Percentiles rank a stretch among this genome's conserved stretches.
These are phyloP conservation scores for Pyrrhopygopsis socrates DNA, from an alignment of 2,888 invertebrate genomes.

Conservation along the genomic window DNA sequence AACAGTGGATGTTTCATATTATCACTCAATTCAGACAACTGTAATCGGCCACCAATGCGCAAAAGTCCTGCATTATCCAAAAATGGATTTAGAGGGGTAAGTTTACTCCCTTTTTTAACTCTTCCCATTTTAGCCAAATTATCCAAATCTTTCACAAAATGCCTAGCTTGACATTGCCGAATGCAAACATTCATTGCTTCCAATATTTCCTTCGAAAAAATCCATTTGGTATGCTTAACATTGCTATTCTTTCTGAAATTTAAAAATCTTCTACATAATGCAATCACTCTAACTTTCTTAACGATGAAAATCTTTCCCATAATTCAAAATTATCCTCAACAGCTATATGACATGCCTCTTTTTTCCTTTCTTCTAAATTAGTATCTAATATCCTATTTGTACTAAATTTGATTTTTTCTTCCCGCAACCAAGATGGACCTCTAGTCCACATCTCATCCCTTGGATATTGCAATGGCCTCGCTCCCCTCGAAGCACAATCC, in stretches of 20 bases:
- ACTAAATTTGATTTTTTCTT: slow-evolving; percentile 20
- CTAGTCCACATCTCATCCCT: slow-evolving; percentile 52
- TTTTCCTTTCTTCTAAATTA: slow-evolving; percentile 41
- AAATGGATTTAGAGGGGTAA: not conserved
- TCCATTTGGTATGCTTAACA: not conserved
- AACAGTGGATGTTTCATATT: slow-evolving; percentile 76
- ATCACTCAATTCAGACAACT: slow-evolving; percentile 50
- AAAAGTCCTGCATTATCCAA: not conserved
- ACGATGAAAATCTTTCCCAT: slow-evolving; percentile 59
- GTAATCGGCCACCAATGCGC: slow-evolving; percentile 41
- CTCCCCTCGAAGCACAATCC: slow-evolving; percentile 69
- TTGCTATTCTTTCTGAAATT: not conserved
- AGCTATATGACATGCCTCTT: not conserved
- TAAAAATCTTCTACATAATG: not conserved
- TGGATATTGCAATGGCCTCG: slow-evolving; percentile 43
- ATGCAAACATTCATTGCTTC: slow-evolving; percentile 51
- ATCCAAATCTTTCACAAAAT: slow-evolving; percentile 29
- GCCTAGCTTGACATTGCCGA: slow-evolving; percentile 17
- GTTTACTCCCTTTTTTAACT: too few relatives aligned
- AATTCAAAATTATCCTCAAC: not conserved
- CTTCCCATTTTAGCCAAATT: too few relatives aligned
- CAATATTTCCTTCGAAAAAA: not conserved
- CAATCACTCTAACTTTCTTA: not conserved
- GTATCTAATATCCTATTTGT: slow-evolving; percentile 1
- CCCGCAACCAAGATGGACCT: slow-evolving; percentile 64